Percentiles rank a stretch among this genome's conserved stretches.
phyloP scores from a whole-genome alignment of 2,113 vertebrate species.

The Pituophis catenifer region DNA sequence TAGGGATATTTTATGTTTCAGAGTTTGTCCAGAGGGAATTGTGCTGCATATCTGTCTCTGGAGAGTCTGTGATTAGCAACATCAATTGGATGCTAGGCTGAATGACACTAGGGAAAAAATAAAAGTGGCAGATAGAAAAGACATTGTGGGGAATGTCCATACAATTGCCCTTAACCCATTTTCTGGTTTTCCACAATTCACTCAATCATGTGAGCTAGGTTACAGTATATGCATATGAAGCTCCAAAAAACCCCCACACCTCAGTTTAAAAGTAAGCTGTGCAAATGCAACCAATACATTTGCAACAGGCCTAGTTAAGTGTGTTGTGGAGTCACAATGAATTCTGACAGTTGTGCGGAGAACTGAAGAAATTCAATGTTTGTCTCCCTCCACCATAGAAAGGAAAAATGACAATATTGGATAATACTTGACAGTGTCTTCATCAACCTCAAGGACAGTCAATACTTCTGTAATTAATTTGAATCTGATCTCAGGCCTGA shows the following conservation, averaged over 20 bases:
- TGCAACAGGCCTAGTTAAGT: neutral
- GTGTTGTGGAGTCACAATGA: neutral
- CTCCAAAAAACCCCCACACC: neutral
- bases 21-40: neutral
- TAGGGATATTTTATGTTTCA: neutral
- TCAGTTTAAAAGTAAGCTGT: neutral
- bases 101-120: neutral
- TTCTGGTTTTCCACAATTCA: neutral
- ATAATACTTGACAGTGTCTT: neutral
- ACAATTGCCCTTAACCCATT: neutral
- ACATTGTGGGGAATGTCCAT: neutral
- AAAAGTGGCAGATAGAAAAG: neutral
- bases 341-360: neutral
- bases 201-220: neutral
- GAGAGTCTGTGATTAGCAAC: neutral
- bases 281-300: neutral
- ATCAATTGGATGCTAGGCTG: neutral
- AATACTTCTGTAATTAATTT: neutral
- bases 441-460: no score
- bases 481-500: neutral
- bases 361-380: neutral
- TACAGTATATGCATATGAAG: neutral
- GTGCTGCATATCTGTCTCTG: neutral
- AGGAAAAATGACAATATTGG: neutral
- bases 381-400: neutral